Evolutionary conservation across 1,140 invertebrate genomes (phyloP).

Genomic region (Centruroides vittatus): DNA sequence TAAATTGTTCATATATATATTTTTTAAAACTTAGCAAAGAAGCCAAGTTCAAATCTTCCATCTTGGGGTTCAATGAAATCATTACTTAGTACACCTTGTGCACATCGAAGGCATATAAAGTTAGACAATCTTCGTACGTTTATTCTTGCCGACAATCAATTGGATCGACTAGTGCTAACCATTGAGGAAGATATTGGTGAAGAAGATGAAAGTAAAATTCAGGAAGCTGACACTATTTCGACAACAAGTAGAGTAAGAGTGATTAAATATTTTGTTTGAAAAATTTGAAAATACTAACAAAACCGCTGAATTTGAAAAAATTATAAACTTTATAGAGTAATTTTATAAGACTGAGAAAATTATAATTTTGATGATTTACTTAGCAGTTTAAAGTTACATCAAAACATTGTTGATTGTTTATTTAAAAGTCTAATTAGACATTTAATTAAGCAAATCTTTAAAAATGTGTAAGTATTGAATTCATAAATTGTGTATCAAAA

Average conservation of each 20-base stretch:
- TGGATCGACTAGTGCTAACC: conserved; percentile 58
- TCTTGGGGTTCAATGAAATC: conserved; percentile 14
- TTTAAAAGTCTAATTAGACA: no score
- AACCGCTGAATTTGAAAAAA: neutral
- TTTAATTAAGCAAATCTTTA: no score
- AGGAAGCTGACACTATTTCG: conserved; percentile 12
- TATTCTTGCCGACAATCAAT: conserved; percentile 68
- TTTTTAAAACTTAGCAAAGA: no score
- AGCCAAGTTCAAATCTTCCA: conserved; percentile 2
- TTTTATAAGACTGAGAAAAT: no score
- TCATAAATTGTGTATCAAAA: no score
- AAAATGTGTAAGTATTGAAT: no score
- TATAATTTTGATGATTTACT: no score
- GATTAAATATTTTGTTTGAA: neutral
- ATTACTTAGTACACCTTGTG: conserved; percentile 35
- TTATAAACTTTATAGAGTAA: no score
- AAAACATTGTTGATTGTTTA: no score
- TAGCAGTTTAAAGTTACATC: no score
- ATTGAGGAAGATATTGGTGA: conserved; percentile 43
- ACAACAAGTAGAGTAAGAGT: conserved; percentile 8
- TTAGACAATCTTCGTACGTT: conserved; percentile 66
- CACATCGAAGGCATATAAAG: conserved; percentile 62
- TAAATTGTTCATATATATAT: no score
- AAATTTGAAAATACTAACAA: neutral
- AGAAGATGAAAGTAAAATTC: conserved; percentile 11